Conservation (phyloP, 2,888 invertebrate species). For the Stenotaenia linearis region DNA sequence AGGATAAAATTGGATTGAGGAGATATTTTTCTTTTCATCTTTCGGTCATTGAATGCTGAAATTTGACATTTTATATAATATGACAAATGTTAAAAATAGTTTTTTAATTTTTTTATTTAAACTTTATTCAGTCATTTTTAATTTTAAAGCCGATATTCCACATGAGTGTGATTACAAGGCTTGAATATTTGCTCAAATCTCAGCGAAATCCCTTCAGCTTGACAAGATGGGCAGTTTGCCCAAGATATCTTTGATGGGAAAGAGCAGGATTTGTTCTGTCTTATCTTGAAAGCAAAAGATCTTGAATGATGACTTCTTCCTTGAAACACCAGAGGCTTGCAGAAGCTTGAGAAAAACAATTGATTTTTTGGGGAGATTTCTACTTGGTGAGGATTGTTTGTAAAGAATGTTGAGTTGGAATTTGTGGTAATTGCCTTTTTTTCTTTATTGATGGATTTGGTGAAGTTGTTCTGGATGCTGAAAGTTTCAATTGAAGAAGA, state of each 20-base stretch:
- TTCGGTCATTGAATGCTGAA: too few species aligned
- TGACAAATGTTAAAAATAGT: not conserved
- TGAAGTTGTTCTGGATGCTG: not conserved
- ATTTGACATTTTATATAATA: too few species aligned
- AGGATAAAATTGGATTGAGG: too few species aligned
- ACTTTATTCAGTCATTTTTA: not conserved
- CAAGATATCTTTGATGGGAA: constrained; percentile 26
- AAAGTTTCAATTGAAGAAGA: constrained; percentile 23
- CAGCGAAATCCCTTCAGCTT: constrained; percentile 11
- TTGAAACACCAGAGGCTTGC: constrained; percentile 21
- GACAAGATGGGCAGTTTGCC: constrained; percentile 26
- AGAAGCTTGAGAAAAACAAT: constrained; percentile 17
- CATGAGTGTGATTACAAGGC: not conserved
- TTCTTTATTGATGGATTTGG: not conserved
- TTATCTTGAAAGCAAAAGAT: constrained; percentile 24
- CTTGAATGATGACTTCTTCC: constrained; percentile 24
- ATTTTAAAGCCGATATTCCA: not conserved
- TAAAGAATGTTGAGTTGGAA: constrained; percentile 23
- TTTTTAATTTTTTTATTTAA: not conserved
- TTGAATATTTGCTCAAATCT: constrained; percentile 17
- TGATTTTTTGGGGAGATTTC: constrained; percentile 19
- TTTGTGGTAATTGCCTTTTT: constrained; percentile 24
- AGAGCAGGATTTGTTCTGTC: constrained; percentile 26
- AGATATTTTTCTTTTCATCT: too few species aligned
- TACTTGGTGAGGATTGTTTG: constrained; percentile 17